These are phyloP conservation scores for Notodonta dromedarius DNA, from an alignment of 2,888 invertebrate species.

Conservation along the genomic window DNA sequence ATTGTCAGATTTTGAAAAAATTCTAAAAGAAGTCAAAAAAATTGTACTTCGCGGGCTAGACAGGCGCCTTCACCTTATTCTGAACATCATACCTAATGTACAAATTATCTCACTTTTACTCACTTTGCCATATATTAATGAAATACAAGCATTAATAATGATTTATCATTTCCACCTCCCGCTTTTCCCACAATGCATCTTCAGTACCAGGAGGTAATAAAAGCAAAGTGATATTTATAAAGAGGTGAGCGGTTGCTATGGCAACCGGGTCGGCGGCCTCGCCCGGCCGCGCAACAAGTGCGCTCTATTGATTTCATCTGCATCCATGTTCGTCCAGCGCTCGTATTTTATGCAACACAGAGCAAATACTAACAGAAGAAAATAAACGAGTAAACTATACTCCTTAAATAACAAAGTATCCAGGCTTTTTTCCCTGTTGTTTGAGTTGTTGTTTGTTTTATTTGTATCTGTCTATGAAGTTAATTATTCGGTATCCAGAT, in stretches of 20 bases:
- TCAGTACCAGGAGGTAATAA: conserved; percentile 29
- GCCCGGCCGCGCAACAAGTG: conserved; percentile 49
- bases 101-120: too few relatives aligned
- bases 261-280: conserved; percentile 44
- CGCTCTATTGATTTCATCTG: conserved; percentile 52
- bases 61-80: too few relatives aligned
- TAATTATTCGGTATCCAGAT: too few relatives aligned
- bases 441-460: background rate
- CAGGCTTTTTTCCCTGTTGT: background rate
- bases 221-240: conserved; percentile 14
- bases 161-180: background rate
- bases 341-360: conserved; percentile 20
- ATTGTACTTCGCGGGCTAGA: too few relatives aligned
- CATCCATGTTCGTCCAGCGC: conserved; percentile 26
- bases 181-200: conserved; percentile 3
- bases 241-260: conserved; percentile 42
- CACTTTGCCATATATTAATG: too few relatives aligned
- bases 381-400: background rate
- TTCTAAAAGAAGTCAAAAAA: too few relatives aligned
- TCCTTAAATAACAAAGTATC: background rate
- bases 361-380: conserved; percentile 11
- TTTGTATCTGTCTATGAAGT: background rate
- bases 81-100: too few relatives aligned
- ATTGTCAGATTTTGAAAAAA: too few relatives aligned
- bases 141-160: too few relatives aligned